phyloP scores from a whole-genome alignment of 2,888 invertebrate genomes.

The Scrobipalpa atriplicella region DNA sequence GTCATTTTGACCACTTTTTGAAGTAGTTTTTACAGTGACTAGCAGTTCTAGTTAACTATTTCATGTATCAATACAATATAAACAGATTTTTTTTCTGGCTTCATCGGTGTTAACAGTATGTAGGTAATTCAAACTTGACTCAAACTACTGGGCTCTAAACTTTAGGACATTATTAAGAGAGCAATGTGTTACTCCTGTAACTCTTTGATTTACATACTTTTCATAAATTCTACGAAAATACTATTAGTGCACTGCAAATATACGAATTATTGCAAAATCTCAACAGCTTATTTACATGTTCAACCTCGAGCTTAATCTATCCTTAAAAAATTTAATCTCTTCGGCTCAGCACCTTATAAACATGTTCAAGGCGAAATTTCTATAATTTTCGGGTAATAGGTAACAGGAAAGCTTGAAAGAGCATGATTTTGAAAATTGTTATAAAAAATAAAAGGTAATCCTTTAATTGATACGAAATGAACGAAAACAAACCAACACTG shows the following conservation, averaged over 20 bases:
- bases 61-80: too few species aligned
- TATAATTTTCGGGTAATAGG: slow-evolving; percentile 26
- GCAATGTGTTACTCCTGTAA: slow-evolving; percentile 1
- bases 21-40: too few species aligned
- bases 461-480: too few species aligned
- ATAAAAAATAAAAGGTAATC: too few species aligned
- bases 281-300: slow-evolving; percentile 42
- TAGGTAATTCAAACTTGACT: too few species aligned
- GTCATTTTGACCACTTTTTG: neutral
- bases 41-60: too few species aligned
- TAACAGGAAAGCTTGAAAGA: too few species aligned
- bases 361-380: slow-evolving; percentile 35
- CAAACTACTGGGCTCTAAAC: neutral
- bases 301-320: slow-evolving; percentile 34
- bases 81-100: too few species aligned
- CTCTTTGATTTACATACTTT: neutral
- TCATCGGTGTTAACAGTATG: too few species aligned
- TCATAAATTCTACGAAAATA: neutral
- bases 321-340: slow-evolving; percentile 55
- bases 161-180: slow-evolving; percentile 1
- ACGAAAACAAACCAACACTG: too few species aligned
- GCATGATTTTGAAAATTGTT: too few species aligned
- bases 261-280: slow-evolving; percentile 32
- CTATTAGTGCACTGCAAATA: slow-evolving; percentile 19
- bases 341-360: slow-evolving; percentile 54